Base-by-base conservation (phyloP, 1,140 invertebrate species). In the Drosophila cardini region DNA sequence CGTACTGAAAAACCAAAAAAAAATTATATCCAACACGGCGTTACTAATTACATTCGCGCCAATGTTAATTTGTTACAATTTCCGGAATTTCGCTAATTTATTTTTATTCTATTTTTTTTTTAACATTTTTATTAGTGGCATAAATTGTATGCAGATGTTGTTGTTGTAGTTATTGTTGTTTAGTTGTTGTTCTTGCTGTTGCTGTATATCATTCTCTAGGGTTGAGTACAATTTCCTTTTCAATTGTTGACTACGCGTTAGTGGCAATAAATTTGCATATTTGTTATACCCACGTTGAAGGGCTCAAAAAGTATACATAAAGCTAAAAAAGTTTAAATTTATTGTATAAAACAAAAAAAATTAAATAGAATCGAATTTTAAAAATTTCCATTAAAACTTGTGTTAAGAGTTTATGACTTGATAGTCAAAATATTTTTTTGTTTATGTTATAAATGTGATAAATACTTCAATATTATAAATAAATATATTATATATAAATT, bases 41-140 rank as follows among this genome's bases (percentile, higher is more conserved):
- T 83, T 86, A 90, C 86, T 90, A 90, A 90, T 90, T 90, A 87
- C 73, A 84, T 89, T 89, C 82, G 80, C 76, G 62, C 76, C 75
- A 75, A 82, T 90, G 86, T 77, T 86, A 90, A 90, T 90, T 90
- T 90, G 82, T 80, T 80, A 90, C 86, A 86, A 90, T 90, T 90
- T 90, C 86, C 86, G 86, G 86, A 82, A 77, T 72, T 90, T 90
- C 78, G 86, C 87, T 90, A 80, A 90, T 90, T 90, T 90, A 90
- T 86, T 82, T 85, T 26, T 26, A 26, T 79, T n/a, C n/a, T n/a
- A n/a, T n/a, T n/a, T n/a, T n/a, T n/a, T 83, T 72, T 76, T 58
- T 67, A 52, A 87, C 76, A 80, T 84, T 89, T 87, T 84, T 74
- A 89, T 87, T 89, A 80, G 84, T 70, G 63, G 56, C 70, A 89